A percentile compares a stretch with the other conserved stretches of the same genome.
Evolutionary conservation across 2,888 invertebrate species (phyloP).

Genomic region (Argyresthia goedartella): DNA sequence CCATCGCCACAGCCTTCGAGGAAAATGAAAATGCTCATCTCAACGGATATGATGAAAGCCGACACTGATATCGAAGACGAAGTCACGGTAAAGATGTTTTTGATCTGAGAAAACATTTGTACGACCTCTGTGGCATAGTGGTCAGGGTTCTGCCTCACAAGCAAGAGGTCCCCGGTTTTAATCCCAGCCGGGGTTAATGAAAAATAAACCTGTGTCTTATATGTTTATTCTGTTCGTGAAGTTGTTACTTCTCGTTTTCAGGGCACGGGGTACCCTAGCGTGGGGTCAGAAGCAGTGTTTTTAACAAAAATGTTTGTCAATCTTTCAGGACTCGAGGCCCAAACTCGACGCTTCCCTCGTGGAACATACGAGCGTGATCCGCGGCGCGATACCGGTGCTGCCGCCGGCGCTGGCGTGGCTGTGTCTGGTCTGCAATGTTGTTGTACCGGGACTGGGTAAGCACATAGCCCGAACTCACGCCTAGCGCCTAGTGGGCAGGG

Average conservation of each 20-base stretch:
- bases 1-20: constrained; percentile 13
- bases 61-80: constrained; percentile 37
- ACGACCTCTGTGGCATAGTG: no score
- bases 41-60: constrained; percentile 40
- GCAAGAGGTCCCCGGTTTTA: no score
- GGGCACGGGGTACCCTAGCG: no score
- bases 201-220: no score
- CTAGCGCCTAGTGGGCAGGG: neutral
- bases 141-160: no score
- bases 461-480: neutral
- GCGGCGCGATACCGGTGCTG: constrained; percentile 92
- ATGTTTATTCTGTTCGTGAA: no score
- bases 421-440: constrained; percentile 79
- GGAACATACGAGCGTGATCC: constrained; percentile 89
- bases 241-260: no score
- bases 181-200: no score
- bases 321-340: constrained; percentile 75
- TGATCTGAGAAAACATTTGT: neutral
- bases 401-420: constrained; percentile 89
- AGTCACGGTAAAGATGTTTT: constrained; percentile 14
- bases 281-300: no score
- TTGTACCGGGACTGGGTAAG: constrained; percentile 54
- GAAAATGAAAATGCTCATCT: constrained; percentile 23
- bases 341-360: constrained; percentile 84
- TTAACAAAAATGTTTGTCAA: no score